Conservation (phyloP, 2,888 invertebrate genomes). For the Heliconius erato region DNA sequence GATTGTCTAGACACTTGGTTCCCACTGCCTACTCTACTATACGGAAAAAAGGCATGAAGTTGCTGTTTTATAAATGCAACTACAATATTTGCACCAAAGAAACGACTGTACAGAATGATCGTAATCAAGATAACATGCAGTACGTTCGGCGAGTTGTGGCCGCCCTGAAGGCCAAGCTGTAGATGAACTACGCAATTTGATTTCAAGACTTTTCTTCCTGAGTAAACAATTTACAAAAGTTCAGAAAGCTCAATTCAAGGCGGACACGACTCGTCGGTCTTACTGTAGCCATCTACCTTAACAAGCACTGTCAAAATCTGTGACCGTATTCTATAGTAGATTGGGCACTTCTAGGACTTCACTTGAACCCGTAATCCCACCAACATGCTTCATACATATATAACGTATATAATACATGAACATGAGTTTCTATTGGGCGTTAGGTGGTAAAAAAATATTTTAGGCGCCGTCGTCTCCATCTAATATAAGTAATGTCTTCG, state of each 20-base stretch:
- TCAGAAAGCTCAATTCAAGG: not conserved
- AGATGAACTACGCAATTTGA: too few relatives aligned
- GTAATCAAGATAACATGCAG: not conserved
- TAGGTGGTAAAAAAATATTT: too few relatives aligned
- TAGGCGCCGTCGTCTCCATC: too few relatives aligned
- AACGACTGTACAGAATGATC: too few relatives aligned
- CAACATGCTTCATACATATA: not conserved
- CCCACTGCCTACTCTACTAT: too few relatives aligned
- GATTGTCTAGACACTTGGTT: too few relatives aligned
- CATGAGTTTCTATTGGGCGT: too few relatives aligned
- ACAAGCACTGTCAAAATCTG: not conserved
- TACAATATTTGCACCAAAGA: too few relatives aligned
- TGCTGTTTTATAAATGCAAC: too few relatives aligned
- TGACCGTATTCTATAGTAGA: slow-evolving; percentile 5
- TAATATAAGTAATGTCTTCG: too few relatives aligned
- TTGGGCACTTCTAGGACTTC: slow-evolving; percentile 1
- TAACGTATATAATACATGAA: not conserved
- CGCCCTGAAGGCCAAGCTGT: too few relatives aligned
- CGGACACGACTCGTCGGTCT: not conserved
- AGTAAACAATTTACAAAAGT: not conserved
- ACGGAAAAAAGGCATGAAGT: too few relatives aligned
- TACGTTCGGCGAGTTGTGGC: not conserved
- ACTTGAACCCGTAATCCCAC: slow-evolving; percentile 5
- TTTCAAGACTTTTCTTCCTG: not conserved
- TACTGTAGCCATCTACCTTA: not conserved